Evolutionary conservation across 37 sponge, comb jelly and placozoan species (phyloP), one percentile per base, ranked within the genome.

Genomic region (Ianthella basta): DNA sequence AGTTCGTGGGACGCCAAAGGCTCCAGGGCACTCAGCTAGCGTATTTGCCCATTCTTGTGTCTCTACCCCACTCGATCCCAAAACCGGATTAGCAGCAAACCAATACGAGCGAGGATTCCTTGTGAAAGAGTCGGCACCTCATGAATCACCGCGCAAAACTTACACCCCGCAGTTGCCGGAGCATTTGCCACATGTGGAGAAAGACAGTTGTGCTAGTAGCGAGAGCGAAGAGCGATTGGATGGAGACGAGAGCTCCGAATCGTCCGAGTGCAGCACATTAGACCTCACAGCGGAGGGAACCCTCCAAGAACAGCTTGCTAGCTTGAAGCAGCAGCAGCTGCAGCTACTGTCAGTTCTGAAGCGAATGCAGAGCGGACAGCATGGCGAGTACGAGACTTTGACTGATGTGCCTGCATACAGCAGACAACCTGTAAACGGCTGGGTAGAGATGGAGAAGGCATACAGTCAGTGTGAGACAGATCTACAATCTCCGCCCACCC

Each of bases 21-120:
- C 27, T n/a, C 64, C 27, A 29, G 25, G 25, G 8, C 87, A 81
- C 72, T 56, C 70, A 19, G 18, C 56, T 23, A 87, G 87, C 41
- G 87, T 81, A 20, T 87, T 87, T 27, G 64, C 72, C 0, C 53
- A 87, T 27, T 81, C 72, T 23, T 69, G 81, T 20, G 37, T 85
- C 50, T 40, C 85, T 37, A 59, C 77, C 35, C 85, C 85, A 21
- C 40, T 34, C 8, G 0, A 59, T 56, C 75, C 85, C 5, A 2
- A 37, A 34, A 85, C 85, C 5, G 30, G 54, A 8, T 30, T 75
- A 21, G 61, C 85, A 34, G 23, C 50, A 34, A 34, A 20, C 63
- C 3, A 25, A 59, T 8, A 44, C 50, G 50, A 44, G 50, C 50
- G 50, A 44, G 50, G 50, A 44, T 44, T 44, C 8, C 50, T 44